Conservation (phyloP, 2,888 invertebrate genomes). For the Trissolcus japonicus region DNA sequence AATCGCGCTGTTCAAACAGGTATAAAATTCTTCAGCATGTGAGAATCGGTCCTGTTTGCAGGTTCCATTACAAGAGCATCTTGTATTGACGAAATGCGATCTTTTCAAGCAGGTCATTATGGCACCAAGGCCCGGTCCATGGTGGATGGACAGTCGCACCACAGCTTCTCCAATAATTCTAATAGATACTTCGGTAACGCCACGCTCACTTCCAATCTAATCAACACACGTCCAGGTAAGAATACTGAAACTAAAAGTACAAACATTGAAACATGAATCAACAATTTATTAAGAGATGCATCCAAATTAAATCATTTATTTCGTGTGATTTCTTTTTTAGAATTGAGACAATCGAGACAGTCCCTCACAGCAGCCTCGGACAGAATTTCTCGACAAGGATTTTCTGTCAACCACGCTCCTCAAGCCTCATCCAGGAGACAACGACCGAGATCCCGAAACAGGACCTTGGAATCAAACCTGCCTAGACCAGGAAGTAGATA, state of each 20-base stretch:
- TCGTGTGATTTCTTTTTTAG: constrained; percentile 76
- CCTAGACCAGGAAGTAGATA: constrained; percentile 87
- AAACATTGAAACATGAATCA: no score
- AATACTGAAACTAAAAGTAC: neutral
- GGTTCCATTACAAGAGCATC: constrained; percentile 76
- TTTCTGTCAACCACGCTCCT: constrained; percentile 81
- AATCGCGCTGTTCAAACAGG: constrained; percentile 2
- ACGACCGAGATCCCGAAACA: constrained; percentile 87
- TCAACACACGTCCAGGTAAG: constrained; percentile 84
- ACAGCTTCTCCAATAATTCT: constrained; percentile 83
- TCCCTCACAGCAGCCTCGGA: constrained; percentile 90
- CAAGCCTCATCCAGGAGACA: constrained; percentile 80
- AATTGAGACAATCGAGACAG: constrained; percentile 90
- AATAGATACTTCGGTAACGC: constrained; percentile 84
- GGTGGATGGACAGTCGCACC: constrained; percentile 92
- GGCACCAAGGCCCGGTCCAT: constrained; percentile 80
- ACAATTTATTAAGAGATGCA: no score
- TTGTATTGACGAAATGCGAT: constrained; percentile 84
- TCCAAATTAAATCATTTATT: neutral
- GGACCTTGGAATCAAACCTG: constrained; percentile 80
- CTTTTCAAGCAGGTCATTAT: constrained; percentile 82
- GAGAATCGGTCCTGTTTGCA: constrained; percentile 45
- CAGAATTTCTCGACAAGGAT: constrained; percentile 86
- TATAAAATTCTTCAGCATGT: constrained; percentile 21
- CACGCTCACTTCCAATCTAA: constrained; percentile 85